Conservation (phyloP, 2,113 vertebrate genomes). For the Cavia porcellus region DNA sequence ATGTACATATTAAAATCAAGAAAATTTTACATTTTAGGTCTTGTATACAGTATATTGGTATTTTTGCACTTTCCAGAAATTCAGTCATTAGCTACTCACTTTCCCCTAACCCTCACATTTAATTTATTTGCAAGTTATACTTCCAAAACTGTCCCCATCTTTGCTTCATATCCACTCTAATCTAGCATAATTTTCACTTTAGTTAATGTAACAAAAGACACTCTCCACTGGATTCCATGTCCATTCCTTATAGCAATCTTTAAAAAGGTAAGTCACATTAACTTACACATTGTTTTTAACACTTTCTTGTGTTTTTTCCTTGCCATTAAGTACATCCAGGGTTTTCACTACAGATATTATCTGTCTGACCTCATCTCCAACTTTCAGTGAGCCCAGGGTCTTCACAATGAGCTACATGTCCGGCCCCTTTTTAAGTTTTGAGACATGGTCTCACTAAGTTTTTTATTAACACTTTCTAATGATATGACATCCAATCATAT, state of each 20-base stretch:
- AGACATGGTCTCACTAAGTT: neutral
- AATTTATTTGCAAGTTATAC: neutral
- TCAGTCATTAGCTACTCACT: slow-evolving; percentile 4
- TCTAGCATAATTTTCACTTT: neutral
- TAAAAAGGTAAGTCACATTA: neutral
- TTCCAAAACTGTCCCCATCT: slow-evolving; percentile 22
- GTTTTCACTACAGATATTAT: neutral
- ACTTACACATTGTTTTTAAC: neutral
- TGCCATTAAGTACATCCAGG: slow-evolving; percentile 18
- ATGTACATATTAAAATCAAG: neutral
- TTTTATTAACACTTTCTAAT: neutral
- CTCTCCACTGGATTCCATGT: neutral
- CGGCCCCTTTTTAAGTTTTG: neutral
- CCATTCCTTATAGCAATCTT: neutral
- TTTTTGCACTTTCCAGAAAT: slow-evolving; percentile 44
- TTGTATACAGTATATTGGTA: neutral
- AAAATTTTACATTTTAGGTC: slow-evolving; percentile 21
- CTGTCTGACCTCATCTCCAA: neutral
- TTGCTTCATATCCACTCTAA: slow-evolving; percentile 19
- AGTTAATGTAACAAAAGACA: neutral
- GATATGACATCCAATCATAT: neutral
- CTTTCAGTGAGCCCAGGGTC: neutral
- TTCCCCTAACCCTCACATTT: neutral
- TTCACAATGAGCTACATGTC: neutral
- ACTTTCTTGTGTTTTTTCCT: neutral